phyloP scores from a whole-genome alignment of 2,113 vertebrate species.

The Alethe diademata region DNA sequence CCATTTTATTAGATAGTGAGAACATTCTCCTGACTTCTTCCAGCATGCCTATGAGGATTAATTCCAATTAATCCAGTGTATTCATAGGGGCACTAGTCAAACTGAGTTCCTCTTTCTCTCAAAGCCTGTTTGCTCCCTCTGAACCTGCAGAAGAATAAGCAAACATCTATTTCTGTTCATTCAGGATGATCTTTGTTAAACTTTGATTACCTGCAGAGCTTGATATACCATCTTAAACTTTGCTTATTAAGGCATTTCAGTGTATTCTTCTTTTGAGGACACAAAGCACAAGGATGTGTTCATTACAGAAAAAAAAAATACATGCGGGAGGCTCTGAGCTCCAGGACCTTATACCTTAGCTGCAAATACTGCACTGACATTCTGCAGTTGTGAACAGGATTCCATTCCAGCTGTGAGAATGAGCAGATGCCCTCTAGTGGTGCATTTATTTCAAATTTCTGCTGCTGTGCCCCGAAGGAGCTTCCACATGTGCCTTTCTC shows the following conservation, averaged over 20 bases:
- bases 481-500: neutral
- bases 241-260: neutral
- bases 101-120: neutral
- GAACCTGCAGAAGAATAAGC: neutral
- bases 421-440: conserved; percentile 59
- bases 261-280: neutral
- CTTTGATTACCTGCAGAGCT: neutral
- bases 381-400: neutral
- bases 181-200: neutral
- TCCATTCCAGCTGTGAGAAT: neutral
- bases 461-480: neutral
- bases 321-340: neutral
- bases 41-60: neutral
- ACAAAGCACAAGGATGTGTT: neutral
- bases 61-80: neutral
- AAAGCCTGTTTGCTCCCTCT: neutral
- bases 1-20: neutral
- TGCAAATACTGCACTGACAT: neutral
- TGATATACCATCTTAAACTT: neutral
- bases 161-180: neutral
- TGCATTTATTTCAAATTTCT: neutral
- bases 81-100: neutral
- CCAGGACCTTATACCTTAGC: neutral
- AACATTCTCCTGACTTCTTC: neutral
- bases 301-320: neutral